Evolutionary conservation across 2,797 vertebrate genomes (phyloP).

Genomic region (Phrynocephalus vlangalii): DNA sequence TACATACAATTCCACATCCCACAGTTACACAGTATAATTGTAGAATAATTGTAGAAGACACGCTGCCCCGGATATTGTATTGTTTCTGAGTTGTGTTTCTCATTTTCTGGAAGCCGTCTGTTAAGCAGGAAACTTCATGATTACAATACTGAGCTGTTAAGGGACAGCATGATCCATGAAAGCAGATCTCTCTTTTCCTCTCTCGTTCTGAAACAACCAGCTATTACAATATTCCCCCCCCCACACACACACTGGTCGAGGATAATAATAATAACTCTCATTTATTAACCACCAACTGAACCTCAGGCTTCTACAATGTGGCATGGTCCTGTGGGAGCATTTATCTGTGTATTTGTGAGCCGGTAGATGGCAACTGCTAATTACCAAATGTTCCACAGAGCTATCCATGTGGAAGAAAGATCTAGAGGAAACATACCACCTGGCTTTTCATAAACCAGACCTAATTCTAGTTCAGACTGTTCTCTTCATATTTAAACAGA

Average conservation of each 20-base stretch:
- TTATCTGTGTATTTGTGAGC: neutral
- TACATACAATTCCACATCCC: neutral
- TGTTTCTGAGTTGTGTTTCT: neutral
- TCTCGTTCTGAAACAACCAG: neutral
- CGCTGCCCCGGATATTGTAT: neutral
- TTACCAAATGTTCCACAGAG: neutral
- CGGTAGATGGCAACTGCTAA: neutral
- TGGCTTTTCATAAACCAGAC: too few relatives aligned
- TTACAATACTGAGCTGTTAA: too few relatives aligned
- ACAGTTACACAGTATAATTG: neutral
- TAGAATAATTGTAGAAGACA: neutral
- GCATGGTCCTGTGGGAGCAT: neutral
- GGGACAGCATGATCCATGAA: neutral
- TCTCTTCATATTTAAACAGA: too few relatives aligned
- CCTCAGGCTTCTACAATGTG: neutral
- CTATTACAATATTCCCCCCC: neutral
- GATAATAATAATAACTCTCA: neutral
- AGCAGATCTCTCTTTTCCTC: neutral
- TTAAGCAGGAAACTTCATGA: neutral
- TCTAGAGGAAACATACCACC: neutral
- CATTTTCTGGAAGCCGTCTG: neutral
- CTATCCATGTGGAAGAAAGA: neutral
- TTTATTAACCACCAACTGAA: slow-evolving; percentile 25
- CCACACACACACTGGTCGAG: rapidly evolving
- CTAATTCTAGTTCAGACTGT: too few relatives aligned